Percentiles rank a stretch among this genome's conserved stretches.
Evolutionary conservation across 2,113 vertebrate genomes (phyloP).

Genomic region (Myanophis thanlyinensis): DNA sequence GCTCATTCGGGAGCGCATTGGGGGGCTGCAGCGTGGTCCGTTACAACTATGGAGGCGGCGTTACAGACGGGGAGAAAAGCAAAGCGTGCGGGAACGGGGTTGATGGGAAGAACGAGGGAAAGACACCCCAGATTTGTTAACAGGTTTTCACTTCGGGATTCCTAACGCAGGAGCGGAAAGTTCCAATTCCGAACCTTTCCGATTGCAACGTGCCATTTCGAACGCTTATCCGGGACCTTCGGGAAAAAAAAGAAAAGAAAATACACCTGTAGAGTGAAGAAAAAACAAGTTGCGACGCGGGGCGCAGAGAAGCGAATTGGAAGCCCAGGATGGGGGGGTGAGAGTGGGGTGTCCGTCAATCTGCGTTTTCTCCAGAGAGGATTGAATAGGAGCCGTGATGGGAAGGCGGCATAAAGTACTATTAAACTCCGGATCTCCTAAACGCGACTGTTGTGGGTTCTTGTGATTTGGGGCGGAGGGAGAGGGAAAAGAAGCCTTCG

Average conservation of each 20-base stretch:
- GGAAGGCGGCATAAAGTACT: neutral
- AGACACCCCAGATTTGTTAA: no score
- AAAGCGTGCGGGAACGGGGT: no score
- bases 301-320: neutral
- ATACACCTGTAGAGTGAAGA: constrained; percentile 51
- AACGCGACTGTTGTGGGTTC: neutral
- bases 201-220: neutral
- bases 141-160: neutral
- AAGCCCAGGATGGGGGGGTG: neutral
- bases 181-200: neutral
- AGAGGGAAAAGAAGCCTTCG: neutral
- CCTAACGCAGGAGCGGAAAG: neutral
- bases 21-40: constrained; percentile 5
- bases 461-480: neutral
- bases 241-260: no score
- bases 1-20: neutral
- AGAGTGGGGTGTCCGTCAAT: neutral
- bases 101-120: neutral
- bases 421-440: neutral
- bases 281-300: neutral
- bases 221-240: neutral
- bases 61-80: neutral
- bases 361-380: neutral
- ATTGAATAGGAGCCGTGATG: neutral
- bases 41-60: constrained; percentile 7